Base-by-base conservation (phyloP, 2,113 vertebrate genomes). In the Alosa alosa region DNA sequence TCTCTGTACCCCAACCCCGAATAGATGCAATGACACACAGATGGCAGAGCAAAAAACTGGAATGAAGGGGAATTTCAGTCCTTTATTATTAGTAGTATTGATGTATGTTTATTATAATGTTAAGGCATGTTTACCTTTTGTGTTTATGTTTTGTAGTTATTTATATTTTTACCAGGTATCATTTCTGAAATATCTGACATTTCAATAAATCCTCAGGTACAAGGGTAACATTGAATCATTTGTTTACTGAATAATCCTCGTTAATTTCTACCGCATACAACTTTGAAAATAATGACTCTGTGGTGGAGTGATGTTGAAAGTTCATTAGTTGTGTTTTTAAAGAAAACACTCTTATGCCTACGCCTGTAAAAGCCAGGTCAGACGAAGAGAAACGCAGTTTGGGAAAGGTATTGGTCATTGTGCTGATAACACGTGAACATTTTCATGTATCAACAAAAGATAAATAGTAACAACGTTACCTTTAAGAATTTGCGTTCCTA, bases 11-110 rank as follows among this genome's bases (percentile, higher is more conserved):
- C 85, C 41, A 83, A 22, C 36, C 55, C 41, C 50, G 85, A 84
- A 82, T 50, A 60, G 83, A 36, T 87, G 87, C 49, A 52, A 82
- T 90, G 89, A 90, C 81, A 84, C 82, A 86, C 83, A 68, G 39
- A 85, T 44, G 20, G 88, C 46, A 81, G 88, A 90, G 39, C 49
- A 68, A 86, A 81, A 89, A 88, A 84, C 88, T 47, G 49, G 88
- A 88, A 47, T 25, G 46, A 68, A 45, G 20, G 39, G 31, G 31
- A 87, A 49, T 82, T 72, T 75, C 64, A 18, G 49, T 81, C 50
- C 2, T 39, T 22, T 81, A 84, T 81, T 84, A 75, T 83, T 82
- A 45, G 22, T 82, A 10, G 44, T 81, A 39, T n/a, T 57, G 5
- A 72, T 68, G 31, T 31, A 68, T 68, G 60, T 25, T 31, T 11